Base-by-base conservation (phyloP, 2,113 vertebrate species). In the Rhadina sibilatrix region DNA sequence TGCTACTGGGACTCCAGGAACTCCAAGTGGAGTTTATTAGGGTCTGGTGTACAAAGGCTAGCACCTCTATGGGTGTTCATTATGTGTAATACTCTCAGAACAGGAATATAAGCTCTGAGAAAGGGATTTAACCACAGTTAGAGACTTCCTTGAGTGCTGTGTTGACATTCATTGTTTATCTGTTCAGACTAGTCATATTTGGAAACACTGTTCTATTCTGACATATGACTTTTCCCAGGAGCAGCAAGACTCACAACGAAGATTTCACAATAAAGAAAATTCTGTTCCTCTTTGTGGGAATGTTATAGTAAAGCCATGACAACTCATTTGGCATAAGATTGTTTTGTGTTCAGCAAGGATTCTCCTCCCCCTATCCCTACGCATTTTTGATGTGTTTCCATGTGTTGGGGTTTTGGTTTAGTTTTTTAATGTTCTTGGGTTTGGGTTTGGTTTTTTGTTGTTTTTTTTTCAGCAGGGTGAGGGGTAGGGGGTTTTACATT, bases 211-310 rank as follows among this genome's bases (percentile, higher is more conserved):
- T 90, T 96, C 76, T 90, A 82, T 78, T 96, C 95, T 96, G 94
- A 96, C 96, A 96, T 95, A 89, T 95, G 96, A 97, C 94, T 97
- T 97, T 95, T 97, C 96, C 96, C 96, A 95, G 95, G 96, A 96
- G 96, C 94, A 92, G 83, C 76, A 92, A 95, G 70, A 61, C 94
- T 97, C 74, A 89, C 80, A 95, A 69, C 22, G 11, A 93, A 68
- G 94, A 96, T 96, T 97, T 96, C 96, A 97, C 96, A 97, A 96
- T 96, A 96, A 96, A 95, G 94, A 94, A 93, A 95, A 94, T 96
- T 94, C 72, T 91, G 57, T 93, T 94, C 53, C 21, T 86, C 49
- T 81, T 83, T 89, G 88, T 94, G 94, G 90, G 94, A 95, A 95
- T 94, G 86, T 94, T 94, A 94, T 87, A 95, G 93, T 92, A 95